Evolutionary conservation across 2,888 invertebrate genomes (phyloP).

Genomic region (Drosophila gaucha): DNA sequence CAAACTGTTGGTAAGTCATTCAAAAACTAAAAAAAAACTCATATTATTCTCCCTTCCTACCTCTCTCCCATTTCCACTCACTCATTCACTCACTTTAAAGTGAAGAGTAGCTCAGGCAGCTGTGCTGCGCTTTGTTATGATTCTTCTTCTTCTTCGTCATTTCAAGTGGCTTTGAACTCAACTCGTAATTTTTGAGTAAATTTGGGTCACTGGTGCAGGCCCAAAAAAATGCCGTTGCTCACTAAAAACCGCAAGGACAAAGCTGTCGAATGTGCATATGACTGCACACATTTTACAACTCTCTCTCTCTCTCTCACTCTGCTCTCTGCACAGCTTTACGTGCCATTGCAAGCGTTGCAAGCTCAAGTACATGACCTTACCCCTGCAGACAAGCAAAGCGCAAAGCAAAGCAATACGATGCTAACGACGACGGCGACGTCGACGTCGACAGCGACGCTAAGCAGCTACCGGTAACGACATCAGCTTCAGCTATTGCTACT

Average conservation of each 20-base stretch:
- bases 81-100: background rate
- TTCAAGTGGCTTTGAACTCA: constrained; percentile 57
- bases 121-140: constrained; percentile 14
- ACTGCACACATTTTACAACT: constrained; percentile 33
- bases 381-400: constrained; percentile 59
- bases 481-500: constrained; percentile 15
- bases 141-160: constrained; percentile 5
- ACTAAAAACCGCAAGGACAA: constrained; percentile 64
- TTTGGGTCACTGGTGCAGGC: constrained; percentile 67
- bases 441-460: constrained; percentile 7
- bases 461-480: constrained; percentile 39
- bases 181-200: constrained; percentile 45
- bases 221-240: constrained; percentile 24
- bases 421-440: constrained; percentile 4
- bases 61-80: no score
- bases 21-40: no score
- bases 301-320: background rate
- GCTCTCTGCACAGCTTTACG: constrained; percentile 52
- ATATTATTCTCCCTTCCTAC: background rate
- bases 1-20: no score
- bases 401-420: constrained; percentile 46
- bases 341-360: constrained; percentile 64
- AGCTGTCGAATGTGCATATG: constrained; percentile 49
- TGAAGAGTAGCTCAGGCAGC: constrained; percentile 14
- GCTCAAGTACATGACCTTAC: constrained; percentile 81